Conservation (phyloP, 2,797 vertebrate genomes). For the Eospalax fontanierii region DNA sequence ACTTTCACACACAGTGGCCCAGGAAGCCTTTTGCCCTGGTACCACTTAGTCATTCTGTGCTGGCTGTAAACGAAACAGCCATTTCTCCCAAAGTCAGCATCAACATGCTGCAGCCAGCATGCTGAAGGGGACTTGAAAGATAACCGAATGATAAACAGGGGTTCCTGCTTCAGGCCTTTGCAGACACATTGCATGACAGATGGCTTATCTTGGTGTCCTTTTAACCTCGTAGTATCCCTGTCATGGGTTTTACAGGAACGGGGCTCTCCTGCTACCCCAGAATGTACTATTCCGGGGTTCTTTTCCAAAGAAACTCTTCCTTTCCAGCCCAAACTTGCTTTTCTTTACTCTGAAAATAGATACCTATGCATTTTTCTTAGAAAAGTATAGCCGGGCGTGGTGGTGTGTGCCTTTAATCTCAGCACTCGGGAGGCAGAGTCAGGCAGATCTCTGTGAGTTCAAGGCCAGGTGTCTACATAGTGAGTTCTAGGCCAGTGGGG, state of each 20-base stretch:
- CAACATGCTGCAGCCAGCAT: neutral
- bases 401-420: too few relatives aligned
- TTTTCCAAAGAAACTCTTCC: neutral
- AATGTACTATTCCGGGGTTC: neutral
- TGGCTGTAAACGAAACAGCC: neutral
- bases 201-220: neutral
- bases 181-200: neutral
- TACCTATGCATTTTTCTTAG: neutral
- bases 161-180: neutral
- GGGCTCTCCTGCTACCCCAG: neutral
- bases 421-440: too few relatives aligned
- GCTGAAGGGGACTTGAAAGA: neutral
- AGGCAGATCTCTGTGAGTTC: too few relatives aligned
- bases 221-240: neutral
- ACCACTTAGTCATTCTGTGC: neutral
- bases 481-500: too few relatives aligned
- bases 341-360: slow-evolving; percentile 21
- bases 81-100: neutral
- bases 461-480: too few relatives aligned
- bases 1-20: neutral
- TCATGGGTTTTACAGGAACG: neutral
- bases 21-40: neutral
- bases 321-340: neutral
- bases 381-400: too few relatives aligned
- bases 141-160: neutral